These are phyloP conservation scores for Staurois parvus DNA, from an alignment of 2,797 vertebrate genomes.

Conservation along the genomic window DNA sequence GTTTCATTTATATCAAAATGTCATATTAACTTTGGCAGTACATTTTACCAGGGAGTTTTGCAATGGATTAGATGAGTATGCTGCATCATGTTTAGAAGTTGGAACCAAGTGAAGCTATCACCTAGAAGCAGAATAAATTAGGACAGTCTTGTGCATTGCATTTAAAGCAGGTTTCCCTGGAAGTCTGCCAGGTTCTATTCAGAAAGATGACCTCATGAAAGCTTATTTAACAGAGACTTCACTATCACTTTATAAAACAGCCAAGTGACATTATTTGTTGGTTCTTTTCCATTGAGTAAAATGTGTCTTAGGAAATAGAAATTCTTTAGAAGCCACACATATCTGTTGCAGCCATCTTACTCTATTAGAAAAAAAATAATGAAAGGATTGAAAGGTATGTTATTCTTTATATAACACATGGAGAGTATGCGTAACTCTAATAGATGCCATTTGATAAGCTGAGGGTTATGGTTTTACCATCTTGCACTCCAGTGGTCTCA, in stretches of 20 bases:
- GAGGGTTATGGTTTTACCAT: background rate
- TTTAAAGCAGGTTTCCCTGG: constrained; percentile 51
- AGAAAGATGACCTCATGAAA: constrained; percentile 62
- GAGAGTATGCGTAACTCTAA: background rate
- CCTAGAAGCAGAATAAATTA: constrained; percentile 59
- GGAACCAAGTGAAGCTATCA: constrained; percentile 47
- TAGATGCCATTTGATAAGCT: background rate
- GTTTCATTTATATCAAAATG: background rate
- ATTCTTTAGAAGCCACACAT: constrained; percentile 37
- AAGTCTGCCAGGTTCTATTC: constrained; percentile 56
- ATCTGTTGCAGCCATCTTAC: background rate
- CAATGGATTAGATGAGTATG: constrained; percentile 18
- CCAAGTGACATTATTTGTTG: constrained; percentile 61
- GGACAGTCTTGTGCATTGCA: constrained; percentile 46
- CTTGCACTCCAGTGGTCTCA: background rate
- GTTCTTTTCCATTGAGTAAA: constrained; percentile 50
- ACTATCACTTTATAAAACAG: constrained; percentile 61
- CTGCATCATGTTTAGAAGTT: constrained; percentile 50
- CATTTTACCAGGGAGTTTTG: background rate
- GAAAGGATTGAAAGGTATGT: background rate
- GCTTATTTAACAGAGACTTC: constrained; percentile 61
- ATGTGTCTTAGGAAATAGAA: constrained; percentile 53
- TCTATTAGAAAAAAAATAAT: background rate
- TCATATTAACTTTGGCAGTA: background rate
- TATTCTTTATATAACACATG: background rate